Conservation (phyloP, 2,888 invertebrate genomes). For the Tenthredo livida region DNA sequence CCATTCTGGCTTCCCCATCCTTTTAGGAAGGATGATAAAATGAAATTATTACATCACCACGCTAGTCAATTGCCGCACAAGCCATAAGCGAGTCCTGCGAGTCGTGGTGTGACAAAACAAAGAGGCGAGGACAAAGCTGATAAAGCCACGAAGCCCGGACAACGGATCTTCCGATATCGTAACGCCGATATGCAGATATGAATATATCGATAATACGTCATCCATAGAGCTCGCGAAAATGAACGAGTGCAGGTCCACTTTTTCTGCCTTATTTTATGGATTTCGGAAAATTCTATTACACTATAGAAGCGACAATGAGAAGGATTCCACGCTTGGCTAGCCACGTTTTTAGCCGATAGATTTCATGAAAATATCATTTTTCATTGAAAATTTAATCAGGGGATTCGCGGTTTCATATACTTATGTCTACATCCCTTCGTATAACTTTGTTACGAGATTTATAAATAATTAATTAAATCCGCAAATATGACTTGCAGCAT, state of each 20-base stretch:
- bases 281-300: background rate
- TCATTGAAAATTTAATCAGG: background rate
- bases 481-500: constrained; percentile 3
- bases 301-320: background rate
- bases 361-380: background rate
- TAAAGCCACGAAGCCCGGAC: background rate
- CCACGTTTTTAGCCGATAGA: background rate
- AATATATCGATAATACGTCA: constrained; percentile 6
- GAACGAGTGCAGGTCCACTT: background rate
- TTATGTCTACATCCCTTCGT: background rate
- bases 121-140: background rate
- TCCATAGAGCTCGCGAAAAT: background rate
- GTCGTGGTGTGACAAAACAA: background rate
- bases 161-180: background rate
- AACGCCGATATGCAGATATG: constrained; percentile 4
- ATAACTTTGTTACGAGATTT: background rate
- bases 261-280: background rate
- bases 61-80: background rate
- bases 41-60: background rate
- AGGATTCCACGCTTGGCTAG: background rate
- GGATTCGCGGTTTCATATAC: background rate
- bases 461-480: background rate
- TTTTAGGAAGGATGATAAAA: background rate
- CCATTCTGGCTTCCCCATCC: background rate
- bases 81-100: background rate